Evolutionary conservation across 2,888 invertebrate genomes (phyloP), one percentile per base, ranked within the genome.

Genomic region (Perizoma affinitatum): DNA sequence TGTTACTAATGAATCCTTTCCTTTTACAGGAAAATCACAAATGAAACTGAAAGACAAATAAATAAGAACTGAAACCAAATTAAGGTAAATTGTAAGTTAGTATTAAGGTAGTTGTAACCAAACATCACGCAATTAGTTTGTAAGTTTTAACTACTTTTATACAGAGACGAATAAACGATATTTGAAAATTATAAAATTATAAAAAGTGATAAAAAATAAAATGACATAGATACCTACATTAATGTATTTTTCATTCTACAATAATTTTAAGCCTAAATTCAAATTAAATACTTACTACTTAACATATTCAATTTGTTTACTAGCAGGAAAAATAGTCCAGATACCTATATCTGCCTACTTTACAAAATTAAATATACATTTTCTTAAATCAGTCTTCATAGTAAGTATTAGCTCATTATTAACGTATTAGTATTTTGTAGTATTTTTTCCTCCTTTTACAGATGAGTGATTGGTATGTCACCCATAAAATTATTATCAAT

Each of bases 1-100:
- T 22, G 22, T 22, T 22, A 22, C 22, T 22, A 22, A 22, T 22
- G 1, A 22, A 22, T 22, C 22, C 22, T 22, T 22, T 22, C 22
- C 68, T 69, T 43, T 88, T 84, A 10, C 90, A 92, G 91, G 88
- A 71, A 86, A 88, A 82, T 82, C 90, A 79, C 89, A 87, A 73
- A 84, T 78, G 46, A 92, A 92, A 72, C 76, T 91, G 79, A 92
- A 92, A 75, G 87, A 88, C 42, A 89, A 88, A 71, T 91, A 71
- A 84, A 58, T n/a, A 69, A 53, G 55, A 48, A 58, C 53, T 67
- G 65, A 75, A 68, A 76, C 77, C 80, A 77, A 67, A 68, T 58
- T 65, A 68, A 72, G 67, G 72, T 61, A 63, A 41, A 38, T 44
- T 57, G 44, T 67, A 65, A 65, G 55, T 58, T 67, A 63, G 54